phyloP scores from a whole-genome alignment of 2,113 vertebrate genomes.

The Odobenus rosmarus region DNA sequence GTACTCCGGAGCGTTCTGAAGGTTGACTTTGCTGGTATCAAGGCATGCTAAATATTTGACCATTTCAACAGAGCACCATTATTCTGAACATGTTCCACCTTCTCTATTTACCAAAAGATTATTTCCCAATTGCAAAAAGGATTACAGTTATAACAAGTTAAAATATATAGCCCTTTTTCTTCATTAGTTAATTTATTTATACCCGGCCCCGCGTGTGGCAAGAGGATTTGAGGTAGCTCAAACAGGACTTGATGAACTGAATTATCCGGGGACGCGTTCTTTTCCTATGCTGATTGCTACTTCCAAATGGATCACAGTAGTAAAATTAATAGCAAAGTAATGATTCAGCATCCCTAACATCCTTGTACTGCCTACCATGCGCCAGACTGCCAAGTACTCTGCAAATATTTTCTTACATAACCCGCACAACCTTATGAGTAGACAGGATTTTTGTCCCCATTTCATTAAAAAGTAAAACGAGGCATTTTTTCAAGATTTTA shows the following conservation, averaged over 20 bases:
- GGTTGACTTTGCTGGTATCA: background rate
- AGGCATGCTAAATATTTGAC: conserved; percentile 53
- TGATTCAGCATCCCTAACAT: background rate
- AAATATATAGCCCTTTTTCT: conserved; percentile 54
- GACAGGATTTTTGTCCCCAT: background rate
- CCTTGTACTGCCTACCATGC: background rate
- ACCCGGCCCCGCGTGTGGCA: background rate
- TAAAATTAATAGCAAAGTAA: conserved; percentile 36
- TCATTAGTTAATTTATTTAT: conserved; percentile 70
- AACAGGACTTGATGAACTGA: background rate
- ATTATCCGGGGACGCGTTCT: background rate
- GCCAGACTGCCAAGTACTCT: background rate
- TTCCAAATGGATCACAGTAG: background rate
- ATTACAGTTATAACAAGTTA: conserved; percentile 58
- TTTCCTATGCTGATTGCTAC: background rate
- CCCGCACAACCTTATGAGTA: background rate
- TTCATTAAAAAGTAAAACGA: conserved; percentile 1
- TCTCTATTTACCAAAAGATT: conserved; percentile 69
- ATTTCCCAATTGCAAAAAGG: conserved; percentile 62
- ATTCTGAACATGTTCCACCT: background rate
- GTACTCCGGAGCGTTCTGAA: background rate
- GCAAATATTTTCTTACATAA: conserved; percentile 27
- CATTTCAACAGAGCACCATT: background rate
- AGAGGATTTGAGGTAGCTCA: background rate
- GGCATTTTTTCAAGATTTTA: background rate